These are phyloP conservation scores for Piezodorus guildinii DNA, from an alignment of 1,140 invertebrate species.

Conservation along the genomic window DNA sequence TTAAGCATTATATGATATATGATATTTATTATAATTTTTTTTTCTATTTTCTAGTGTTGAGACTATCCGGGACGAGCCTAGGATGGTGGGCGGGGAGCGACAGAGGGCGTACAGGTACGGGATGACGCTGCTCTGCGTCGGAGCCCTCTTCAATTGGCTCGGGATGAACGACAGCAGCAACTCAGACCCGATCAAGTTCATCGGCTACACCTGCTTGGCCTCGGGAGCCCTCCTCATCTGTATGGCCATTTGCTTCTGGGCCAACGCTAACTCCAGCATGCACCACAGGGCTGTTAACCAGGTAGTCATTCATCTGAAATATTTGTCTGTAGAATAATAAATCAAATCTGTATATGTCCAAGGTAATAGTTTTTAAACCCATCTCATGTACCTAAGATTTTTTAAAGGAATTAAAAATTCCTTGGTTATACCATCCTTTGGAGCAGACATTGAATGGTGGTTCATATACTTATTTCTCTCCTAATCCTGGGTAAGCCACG, in stretches of 20 bases:
- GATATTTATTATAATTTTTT: not conserved
- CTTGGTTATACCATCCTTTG: no score
- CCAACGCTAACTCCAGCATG: slow-evolving; percentile 31
- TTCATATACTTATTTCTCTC: no score
- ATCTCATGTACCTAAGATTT: no score
- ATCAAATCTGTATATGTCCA: no score
- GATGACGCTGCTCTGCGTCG: slow-evolving; percentile 58
- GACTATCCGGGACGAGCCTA: not conserved
- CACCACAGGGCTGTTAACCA: slow-evolving; percentile 16
- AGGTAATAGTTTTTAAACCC: no score
- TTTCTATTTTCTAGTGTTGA: not conserved
- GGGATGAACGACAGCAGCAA: slow-evolving; percentile 58
- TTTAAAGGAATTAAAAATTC: no score
- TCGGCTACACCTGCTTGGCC: slow-evolving; percentile 60
- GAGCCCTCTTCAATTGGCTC: slow-evolving; percentile 65
- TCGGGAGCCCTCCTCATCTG: slow-evolving; percentile 60
- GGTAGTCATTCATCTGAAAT: slow-evolving; percentile 15
- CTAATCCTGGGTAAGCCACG: no score
- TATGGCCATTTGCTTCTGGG: slow-evolving; percentile 64
- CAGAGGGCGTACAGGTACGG: slow-evolving; percentile 57
- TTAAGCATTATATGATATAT: no score
- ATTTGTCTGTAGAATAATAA: no score
- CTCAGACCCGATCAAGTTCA: slow-evolving; percentile 49
- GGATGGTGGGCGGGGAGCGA: slow-evolving; percentile 22
- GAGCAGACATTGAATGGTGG: no score